Evolutionary conservation across 2,888 invertebrate species (phyloP), one percentile per base, ranked within the genome.

Genomic region (Lepidonotus clava): DNA sequence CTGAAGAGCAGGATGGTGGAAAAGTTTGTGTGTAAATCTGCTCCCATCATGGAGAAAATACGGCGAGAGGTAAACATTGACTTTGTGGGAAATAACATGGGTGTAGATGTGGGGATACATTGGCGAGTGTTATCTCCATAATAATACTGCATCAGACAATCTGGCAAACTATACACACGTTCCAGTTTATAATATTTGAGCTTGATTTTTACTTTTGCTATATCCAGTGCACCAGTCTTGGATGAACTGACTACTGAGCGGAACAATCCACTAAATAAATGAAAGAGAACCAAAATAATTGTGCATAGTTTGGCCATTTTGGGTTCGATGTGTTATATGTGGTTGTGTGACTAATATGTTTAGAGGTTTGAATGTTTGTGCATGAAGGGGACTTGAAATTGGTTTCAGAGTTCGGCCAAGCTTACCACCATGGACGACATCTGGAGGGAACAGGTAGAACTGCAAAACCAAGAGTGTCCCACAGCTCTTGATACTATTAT

Each of bases 371-470:
- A 36, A 1, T 21, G 36, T 61, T 61, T 61, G 61, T 61, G 28
- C 61, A 61, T 61, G 61, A 61, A 61, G 61, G 28, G 28, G 76
- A 14, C 38, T 11, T 34, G 21, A 41, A 46, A 46, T 51, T 80
- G 41, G 46, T 80, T 41, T 80, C 51, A 80, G 80, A n/a, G 80
- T 46, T 46, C 46, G 41, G 36, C 71, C 24, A 71, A 71, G n/a
- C 4, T 71, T 2, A 71, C 71, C 28, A 80, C 80, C 46, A 41
- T 80, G 80, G 80, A 80, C 28, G 80, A 80, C 51, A 8, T 80
- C 41, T 80, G 80, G 80, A 18, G 80, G 46, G 46, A 80, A 46
- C 80, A 80, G 80, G 80, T 80, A 46, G n/a, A n/a, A n/a, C n/a
- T n/a, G n/a, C n/a, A n/a, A n/a, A n/a, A n/a, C n/a, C n/a, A n/a